phyloP scores from a whole-genome alignment of 2,797 vertebrate genomes.

The Acanthornis magna region DNA sequence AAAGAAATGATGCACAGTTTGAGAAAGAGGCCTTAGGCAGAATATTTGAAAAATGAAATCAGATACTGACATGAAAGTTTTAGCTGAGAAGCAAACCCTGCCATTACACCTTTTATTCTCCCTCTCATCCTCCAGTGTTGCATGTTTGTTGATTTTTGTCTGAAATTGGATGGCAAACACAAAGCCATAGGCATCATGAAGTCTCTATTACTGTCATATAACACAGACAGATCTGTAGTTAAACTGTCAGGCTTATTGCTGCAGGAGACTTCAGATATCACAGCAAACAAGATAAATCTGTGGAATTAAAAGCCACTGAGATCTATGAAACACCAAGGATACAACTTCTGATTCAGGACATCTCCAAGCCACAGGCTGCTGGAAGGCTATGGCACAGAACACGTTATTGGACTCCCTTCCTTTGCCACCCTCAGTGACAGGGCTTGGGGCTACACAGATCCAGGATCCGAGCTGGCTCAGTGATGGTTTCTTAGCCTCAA shows the following conservation, averaged over 20 bases:
- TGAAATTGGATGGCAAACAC: not conserved
- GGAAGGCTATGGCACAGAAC: not conserved
- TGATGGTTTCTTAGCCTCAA: not conserved
- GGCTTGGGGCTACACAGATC: not conserved
- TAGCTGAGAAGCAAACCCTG: slow-evolving; percentile 1
- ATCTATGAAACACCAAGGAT: not conserved
- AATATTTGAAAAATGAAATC: slow-evolving; percentile 11
- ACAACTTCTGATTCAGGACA: not conserved
- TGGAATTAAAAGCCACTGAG: not conserved
- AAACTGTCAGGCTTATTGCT: not conserved
- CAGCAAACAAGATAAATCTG: not conserved
- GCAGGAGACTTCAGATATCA: not conserved
- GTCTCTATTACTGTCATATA: not conserved
- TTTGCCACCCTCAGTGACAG: not conserved
- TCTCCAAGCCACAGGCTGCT: not conserved
- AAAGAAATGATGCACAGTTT: slow-evolving; percentile 44
- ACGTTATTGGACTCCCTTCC: accelerated
- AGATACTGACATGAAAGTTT: not conserved
- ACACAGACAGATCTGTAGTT: not conserved
- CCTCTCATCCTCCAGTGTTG: not conserved
- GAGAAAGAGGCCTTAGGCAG: slow-evolving; percentile 27
- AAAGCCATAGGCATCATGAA: not conserved
- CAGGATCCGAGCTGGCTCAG: not conserved
- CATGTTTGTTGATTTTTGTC: not conserved
- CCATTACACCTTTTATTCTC: not conserved